Conservation (phyloP, 1,140 invertebrate species). For the Diprion similis region DNA sequence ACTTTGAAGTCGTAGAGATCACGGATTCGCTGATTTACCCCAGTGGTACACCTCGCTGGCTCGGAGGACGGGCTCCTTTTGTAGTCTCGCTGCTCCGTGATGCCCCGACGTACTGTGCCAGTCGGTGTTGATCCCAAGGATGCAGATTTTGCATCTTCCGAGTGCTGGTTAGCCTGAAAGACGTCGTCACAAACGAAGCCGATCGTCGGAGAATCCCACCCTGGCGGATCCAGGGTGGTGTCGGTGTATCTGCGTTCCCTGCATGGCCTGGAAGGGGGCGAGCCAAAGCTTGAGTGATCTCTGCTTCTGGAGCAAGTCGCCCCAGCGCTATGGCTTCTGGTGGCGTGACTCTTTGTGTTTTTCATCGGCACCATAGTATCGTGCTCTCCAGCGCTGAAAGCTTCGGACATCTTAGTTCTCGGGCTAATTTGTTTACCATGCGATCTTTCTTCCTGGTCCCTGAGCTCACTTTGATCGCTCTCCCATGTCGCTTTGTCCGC, state of each 20-base stretch:
- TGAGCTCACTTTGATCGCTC: neutral
- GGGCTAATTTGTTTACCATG: neutral
- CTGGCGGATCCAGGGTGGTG: slow-evolving; percentile 18
- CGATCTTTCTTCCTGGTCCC: neutral
- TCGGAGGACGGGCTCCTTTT: neutral
- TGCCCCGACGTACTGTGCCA: neutral
- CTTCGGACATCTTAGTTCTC: neutral
- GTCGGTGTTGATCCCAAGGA: neutral
- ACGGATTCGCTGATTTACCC: slow-evolving; percentile 42
- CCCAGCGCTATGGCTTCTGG: slow-evolving; percentile 29
- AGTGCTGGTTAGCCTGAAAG: neutral
- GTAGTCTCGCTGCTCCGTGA: no score
- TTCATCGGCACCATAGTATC: slow-evolving; percentile 29
- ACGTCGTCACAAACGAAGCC: neutral
- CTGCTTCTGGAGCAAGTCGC: slow-evolving; percentile 15
- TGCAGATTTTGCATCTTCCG: neutral
- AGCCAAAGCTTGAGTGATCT: neutral
- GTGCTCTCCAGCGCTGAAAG: slow-evolving; percentile 21
- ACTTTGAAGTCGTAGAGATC: slow-evolving; percentile 51
- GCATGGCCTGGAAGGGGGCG: neutral
- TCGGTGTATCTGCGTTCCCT: slow-evolving; percentile 37
- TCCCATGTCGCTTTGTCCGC: neutral
- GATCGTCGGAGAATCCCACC: neutral
- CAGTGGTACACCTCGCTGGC: neutral
- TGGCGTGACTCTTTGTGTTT: slow-evolving; percentile 15